Evolutionary conservation across 2,797 vertebrate genomes (phyloP).

Genomic region (Tympanoctomys barrerae): DNA sequence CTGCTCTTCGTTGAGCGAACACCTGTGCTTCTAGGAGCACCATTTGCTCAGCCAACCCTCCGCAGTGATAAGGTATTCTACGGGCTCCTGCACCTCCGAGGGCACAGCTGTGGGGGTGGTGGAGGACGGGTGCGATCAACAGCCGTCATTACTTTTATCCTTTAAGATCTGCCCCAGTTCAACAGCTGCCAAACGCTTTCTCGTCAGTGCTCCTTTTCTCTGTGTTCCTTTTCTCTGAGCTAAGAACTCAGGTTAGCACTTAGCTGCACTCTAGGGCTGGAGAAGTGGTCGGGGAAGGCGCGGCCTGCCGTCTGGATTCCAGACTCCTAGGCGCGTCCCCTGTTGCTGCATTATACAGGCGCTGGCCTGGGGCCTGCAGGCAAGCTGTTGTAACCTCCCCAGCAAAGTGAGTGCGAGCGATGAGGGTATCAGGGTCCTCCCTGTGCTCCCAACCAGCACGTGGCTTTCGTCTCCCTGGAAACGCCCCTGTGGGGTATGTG

Average conservation of each 20-base stretch:
- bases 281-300: neutral
- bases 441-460: neutral
- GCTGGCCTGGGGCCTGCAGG: neutral
- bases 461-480: neutral
- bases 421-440: neutral
- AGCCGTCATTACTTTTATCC: neutral
- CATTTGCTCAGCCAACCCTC: neutral
- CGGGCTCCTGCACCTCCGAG: neutral
- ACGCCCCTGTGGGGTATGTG: neutral
- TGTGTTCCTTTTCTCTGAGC: neutral
- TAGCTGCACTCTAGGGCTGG: neutral
- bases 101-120: neutral
- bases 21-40: neutral
- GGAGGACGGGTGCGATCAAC: neutral
- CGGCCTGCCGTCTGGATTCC: neutral
- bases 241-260: rapidly evolving
- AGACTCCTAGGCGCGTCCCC: no score
- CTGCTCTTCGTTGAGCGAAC: neutral
- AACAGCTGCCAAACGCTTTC: neutral
- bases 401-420: neutral
- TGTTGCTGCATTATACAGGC: neutral
- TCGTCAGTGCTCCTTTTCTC: neutral
- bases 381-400: neutral
- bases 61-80: neutral
- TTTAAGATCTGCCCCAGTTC: neutral